Percentiles rank a stretch among this genome's conserved stretches.
phyloP scores from a whole-genome alignment of 2,797 vertebrate genomes.

The Malacoraja senta region DNA sequence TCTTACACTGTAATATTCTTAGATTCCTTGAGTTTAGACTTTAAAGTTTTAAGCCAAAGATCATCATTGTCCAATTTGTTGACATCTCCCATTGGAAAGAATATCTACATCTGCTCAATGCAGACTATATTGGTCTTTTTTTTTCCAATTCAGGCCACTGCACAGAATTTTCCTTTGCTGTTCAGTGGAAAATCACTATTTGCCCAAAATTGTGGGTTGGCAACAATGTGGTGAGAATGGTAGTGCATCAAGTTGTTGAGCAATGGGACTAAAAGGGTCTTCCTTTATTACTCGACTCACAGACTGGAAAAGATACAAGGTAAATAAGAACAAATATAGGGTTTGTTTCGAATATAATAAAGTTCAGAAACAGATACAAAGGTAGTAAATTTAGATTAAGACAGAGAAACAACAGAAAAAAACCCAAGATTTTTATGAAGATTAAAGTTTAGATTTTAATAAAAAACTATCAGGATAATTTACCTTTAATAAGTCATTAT shows the following conservation, averaged over 20 bases:
- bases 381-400: neutral
- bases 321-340: neutral
- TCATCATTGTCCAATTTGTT: neutral
- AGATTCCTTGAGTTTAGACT: too few species aligned
- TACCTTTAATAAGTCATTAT: too few species aligned
- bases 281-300: neutral
- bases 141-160: neutral
- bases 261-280: neutral
- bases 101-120: neutral
- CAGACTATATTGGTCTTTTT: neutral
- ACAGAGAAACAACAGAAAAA: neutral
- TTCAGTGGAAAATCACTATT: neutral
- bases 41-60: too few species aligned
- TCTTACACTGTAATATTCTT: too few species aligned
- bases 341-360: neutral
- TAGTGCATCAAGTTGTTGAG: neutral
- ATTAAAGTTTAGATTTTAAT: neutral
- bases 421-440: neutral
- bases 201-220: neutral
- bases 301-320: neutral
- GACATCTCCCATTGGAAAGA: neutral
- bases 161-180: neutral
- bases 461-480: neutral
- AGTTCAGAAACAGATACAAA: neutral
- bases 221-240: neutral